Evolutionary conservation across 1,140 invertebrate genomes (phyloP).

Genomic region (Thaumetopoea pityocampa): DNA sequence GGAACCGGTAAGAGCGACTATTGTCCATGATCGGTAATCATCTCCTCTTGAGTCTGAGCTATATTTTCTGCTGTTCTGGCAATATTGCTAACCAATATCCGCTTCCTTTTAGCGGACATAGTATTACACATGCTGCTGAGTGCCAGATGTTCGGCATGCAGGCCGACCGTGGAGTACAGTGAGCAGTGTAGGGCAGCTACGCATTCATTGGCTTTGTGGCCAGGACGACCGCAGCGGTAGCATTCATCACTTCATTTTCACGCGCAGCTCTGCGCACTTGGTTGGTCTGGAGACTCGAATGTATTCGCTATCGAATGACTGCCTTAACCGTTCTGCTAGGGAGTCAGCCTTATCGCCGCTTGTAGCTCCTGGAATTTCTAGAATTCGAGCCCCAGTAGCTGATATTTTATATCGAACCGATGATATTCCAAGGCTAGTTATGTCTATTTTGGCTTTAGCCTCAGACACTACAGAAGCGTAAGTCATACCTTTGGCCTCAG

Average conservation of each 20-base stretch:
- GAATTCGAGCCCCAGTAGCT: slow-evolving; percentile 1
- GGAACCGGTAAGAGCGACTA: not conserved
- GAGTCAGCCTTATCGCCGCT: not conserved
- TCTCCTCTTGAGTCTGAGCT: not conserved
- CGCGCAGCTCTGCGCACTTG: not conserved
- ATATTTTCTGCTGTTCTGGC: not conserved
- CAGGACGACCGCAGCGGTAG: slow-evolving; percentile 3
- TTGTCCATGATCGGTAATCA: not conserved
- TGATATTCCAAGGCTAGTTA: not conserved
- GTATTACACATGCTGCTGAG: not conserved
- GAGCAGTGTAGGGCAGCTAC: not conserved
- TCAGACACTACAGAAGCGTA: no score
- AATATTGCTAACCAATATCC: not conserved
- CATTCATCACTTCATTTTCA: slow-evolving; percentile 5
- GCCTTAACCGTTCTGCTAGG: not conserved
- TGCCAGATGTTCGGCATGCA: not conserved
- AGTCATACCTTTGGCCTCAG: no score
- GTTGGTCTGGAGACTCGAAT: not conserved
- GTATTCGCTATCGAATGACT: not conserved
- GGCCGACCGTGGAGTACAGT: not conserved
- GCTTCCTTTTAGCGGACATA: not conserved
- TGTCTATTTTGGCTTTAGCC: slow-evolving; percentile 1
- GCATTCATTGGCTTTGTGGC: not conserved
- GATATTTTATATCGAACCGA: not conserved
- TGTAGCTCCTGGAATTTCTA: slow-evolving; percentile 2